Base-by-base conservation (phyloP, 1,140 invertebrate species). In the Arion vulgaris region DNA sequence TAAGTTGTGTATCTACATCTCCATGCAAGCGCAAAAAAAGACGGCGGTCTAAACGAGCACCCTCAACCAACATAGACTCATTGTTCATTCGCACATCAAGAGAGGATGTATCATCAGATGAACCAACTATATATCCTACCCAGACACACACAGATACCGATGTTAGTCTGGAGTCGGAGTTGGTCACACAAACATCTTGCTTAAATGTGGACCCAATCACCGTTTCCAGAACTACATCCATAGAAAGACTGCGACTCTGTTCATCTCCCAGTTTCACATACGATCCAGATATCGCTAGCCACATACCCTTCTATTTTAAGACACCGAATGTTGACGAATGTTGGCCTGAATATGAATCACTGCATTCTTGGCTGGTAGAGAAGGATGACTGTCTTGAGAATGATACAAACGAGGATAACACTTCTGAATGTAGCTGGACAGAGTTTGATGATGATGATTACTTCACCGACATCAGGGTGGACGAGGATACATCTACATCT, bases 231-330 rank as follows among this genome's bases (percentile, higher is more conserved):
- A 38, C 13, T 32, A 49, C 66, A 19, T 80, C 66, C 28, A 1
- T 66, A 0, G 78, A 80, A 28, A 41, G 66, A 28, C 5, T 71
- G 9, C 34, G 62, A n/a, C 32, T 45, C 1, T 80, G 78, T 32
- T 80, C 78, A 32, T 80, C 78, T n/a, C 78, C 78, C 17, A 71
- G 34, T 26, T 75, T 75, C 51, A 34, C 15, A 28, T 74, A 82
- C 73, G 73, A 75, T 19, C 32, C 73, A 23, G 72, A 74, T 9
- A 32, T 74, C 26, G 71, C 41, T 13, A 62, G 49, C 41, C 0
- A 39, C 32, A 74, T 81, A 0, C 80, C 69, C 49, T 74, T 74
- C 26, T 57, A 81, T 34, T 73, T 73, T n/a, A 74, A 23, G 11
- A 36, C 73, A 36, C 69, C 71, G 15, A 36, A 2, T 17, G 5